Conservation (phyloP, 1,140 invertebrate genomes). For the Oncopodura yosiiana region DNA sequence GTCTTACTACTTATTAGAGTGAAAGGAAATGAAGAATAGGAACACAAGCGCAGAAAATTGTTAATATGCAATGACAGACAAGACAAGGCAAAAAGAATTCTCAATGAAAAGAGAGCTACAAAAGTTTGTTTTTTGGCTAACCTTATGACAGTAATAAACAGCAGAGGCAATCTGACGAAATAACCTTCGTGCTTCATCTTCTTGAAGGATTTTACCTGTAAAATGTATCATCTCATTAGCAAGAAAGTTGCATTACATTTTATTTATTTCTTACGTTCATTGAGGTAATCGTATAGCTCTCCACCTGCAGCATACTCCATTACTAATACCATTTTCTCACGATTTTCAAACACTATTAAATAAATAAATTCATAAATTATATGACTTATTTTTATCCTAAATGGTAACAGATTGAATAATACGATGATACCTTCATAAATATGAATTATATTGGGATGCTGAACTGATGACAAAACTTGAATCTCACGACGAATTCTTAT, state of each 20-base stretch:
- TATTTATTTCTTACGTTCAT: too few species aligned
- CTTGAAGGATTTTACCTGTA: constrained; percentile 62
- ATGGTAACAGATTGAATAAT: constrained; percentile 1
- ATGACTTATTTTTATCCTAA: neutral
- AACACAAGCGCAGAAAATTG: too few species aligned
- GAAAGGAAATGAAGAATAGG: too few species aligned
- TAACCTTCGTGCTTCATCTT: constrained; percentile 86
- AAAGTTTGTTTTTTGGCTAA: too few species aligned
- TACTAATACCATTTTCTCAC: constrained; percentile 96
- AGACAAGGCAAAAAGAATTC: too few species aligned
- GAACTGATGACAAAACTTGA: constrained; percentile 96
- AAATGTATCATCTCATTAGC: neutral
- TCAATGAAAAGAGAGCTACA: too few species aligned
- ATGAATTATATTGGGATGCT: constrained; percentile 97
- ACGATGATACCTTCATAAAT: constrained; percentile 87
- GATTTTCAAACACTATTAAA: constrained; percentile 90
- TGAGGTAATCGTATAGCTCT: constrained; percentile 96
- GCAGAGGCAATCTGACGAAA: constrained; percentile 97
- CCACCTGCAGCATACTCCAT: constrained; percentile 99
- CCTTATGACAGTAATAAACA: constrained; percentile 96
- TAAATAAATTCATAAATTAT: neutral
- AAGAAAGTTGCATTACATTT: neutral
- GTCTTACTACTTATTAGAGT: too few species aligned
- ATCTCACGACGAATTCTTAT: constrained; percentile 91
- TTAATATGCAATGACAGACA: too few species aligned